Evolutionary conservation across 2,797 vertebrate species (phyloP).

Genomic region (Danio tinwini): DNA sequence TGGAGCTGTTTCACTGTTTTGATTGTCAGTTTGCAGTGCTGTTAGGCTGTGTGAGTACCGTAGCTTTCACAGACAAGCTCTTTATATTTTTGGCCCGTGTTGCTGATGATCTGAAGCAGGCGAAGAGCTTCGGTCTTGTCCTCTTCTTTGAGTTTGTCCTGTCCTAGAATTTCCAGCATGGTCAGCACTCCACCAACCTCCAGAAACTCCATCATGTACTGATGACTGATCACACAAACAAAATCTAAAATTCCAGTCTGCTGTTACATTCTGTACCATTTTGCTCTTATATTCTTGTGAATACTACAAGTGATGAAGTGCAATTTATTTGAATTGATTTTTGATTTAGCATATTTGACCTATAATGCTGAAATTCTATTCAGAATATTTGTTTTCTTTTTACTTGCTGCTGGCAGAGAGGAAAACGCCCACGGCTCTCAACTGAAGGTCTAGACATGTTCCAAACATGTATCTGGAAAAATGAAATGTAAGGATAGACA

Average conservation of each 20-base stretch:
- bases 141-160: slow-evolving; percentile 76
- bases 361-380: not conserved
- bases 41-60: slow-evolving; percentile 66
- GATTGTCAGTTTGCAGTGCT: not conserved
- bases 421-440: slow-evolving; percentile 83
- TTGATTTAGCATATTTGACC: not conserved
- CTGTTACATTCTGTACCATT: not conserved
- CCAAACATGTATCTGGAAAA: slow-evolving; percentile 82
- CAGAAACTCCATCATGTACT: slow-evolving; percentile 85
- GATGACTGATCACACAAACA: slow-evolving; percentile 71
- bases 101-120: slow-evolving; percentile 80
- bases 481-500: slow-evolving; percentile 71
- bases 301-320: not conserved
- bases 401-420: slow-evolving; percentile 84
- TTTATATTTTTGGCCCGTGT: slow-evolving; percentile 81
- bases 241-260: too few species aligned
- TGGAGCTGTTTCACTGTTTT: not conserved
- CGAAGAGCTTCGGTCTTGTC: slow-evolving; percentile 79
- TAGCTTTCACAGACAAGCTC: slow-evolving; percentile 88
- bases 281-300: not conserved
- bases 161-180: slow-evolving; percentile 82
- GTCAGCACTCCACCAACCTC: slow-evolving; percentile 83
- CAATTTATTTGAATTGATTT: not conserved
- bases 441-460: slow-evolving; percentile 77
- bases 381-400: slow-evolving; percentile 56